Base-by-base conservation (phyloP, 2,888 invertebrate genomes). In the Scrobipalpa atriplicella region DNA sequence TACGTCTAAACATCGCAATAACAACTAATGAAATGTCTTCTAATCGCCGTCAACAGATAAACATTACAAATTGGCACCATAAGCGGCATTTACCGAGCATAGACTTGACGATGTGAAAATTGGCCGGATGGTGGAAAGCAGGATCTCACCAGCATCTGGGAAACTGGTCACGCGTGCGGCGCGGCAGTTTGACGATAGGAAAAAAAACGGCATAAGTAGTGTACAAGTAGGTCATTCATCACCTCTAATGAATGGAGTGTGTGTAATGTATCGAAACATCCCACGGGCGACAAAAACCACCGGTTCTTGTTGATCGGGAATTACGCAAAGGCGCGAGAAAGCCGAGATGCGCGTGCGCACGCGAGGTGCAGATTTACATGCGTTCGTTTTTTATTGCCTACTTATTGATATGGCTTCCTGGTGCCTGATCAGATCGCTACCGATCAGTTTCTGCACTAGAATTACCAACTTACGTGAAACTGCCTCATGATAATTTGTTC, bases 271-370 rank as follows among this genome's bases (percentile, higher is more conserved):
- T 29, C 29, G n/a, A 16, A 47, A 16, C 64, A 64, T 67, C 67
- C 65, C 67, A 67, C 65, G 67, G 62, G 43, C 38, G 64, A 39
- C 38, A 67, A 67, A 67, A 65, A 67, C 39, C 9, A 0, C 21
- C 5, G n/a, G n/a, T 58, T 58, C 16, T 58, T 38, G n/a, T 38
- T 58, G 56, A 65, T 65, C 36, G 65, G 39, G 65, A 64, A 67
- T 67, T 67, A 67, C 67, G 67, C 67, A 67, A 67, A 67, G 62
- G 11, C 16, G 56, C 64, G 65, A 56, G 67, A 67, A 65, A 67
- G 67, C 62, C n/a, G 52, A 39, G 60, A 47, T 43, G 54, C 66
- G 67, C 65, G 18, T 9, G 67, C 67, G 21, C 18, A 51, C 67
- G 67, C 67, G 67, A 64, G 36, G 1, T 36, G 13, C 16, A 18